Percentiles rank a stretch among this genome's conserved stretches.
These are phyloP conservation scores for Spodoptera frugiperda DNA, from an alignment of 1,140 invertebrate species.

Conservation along the genomic window DNA sequence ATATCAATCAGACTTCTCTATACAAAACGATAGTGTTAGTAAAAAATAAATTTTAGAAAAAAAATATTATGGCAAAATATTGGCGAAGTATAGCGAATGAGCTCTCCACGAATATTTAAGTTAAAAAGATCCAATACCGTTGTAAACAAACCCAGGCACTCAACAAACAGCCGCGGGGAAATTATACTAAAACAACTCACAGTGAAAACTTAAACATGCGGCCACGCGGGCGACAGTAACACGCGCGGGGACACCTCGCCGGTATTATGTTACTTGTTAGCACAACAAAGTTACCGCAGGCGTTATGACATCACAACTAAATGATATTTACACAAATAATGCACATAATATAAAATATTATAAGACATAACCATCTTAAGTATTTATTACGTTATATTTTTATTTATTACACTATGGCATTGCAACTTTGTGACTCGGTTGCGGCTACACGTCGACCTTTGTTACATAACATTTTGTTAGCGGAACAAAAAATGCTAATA, in stretches of 20 bases:
- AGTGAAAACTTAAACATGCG: constrained; percentile 51
- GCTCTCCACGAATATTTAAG: constrained; percentile 72
- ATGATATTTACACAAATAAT: constrained; percentile 75
- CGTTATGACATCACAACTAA: constrained; percentile 49
- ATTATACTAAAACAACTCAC: constrained; percentile 63
- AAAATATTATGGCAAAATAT: constrained; percentile 81
- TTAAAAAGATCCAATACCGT: constrained; percentile 63
- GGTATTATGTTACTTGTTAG: constrained; percentile 14
- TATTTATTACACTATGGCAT: constrained; percentile 78
- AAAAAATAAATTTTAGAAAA: constrained; percentile 70
- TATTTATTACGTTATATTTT: constrained; percentile 71
- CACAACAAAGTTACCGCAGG: constrained; percentile 37
- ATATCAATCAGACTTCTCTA: constrained; percentile 62
- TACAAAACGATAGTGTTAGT: constrained; percentile 68
- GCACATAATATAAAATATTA: constrained; percentile 70
- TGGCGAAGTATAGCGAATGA: constrained; percentile 75
- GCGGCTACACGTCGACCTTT: constrained; percentile 57
- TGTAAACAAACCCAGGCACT: constrained; percentile 65
- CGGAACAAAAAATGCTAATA: constrained; percentile 34
- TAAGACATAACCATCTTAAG: constrained; percentile 73
- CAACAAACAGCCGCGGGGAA: constrained; percentile 59
- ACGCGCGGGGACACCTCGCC: background rate
- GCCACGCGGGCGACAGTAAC: constrained; percentile 31
- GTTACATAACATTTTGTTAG: constrained; percentile 47
- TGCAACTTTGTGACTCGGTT: constrained; percentile 77